phyloP scores from a whole-genome alignment of 2,113 vertebrate genomes.

The Salvelinus alpinus region DNA sequence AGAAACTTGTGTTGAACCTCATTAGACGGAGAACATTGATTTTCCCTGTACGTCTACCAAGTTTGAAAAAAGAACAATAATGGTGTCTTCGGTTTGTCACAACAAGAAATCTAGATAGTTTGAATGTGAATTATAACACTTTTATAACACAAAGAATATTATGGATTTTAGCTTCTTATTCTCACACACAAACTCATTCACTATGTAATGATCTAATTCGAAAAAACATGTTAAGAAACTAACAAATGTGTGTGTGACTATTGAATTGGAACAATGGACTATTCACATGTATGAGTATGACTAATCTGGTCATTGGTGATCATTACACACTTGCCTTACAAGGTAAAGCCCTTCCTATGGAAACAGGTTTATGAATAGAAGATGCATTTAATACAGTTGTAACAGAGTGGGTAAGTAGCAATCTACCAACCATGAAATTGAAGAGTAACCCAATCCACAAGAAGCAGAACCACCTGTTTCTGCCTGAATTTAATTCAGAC shows the following conservation, averaged over 20 bases:
- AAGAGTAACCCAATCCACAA: conserved; percentile 38
- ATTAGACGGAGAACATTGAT: conserved; percentile 26
- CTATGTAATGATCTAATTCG: too few relatives aligned
- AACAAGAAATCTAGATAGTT: too few relatives aligned
- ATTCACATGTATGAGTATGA: background rate
- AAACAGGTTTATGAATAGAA: conserved; percentile 6
- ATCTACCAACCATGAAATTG: conserved; percentile 48
- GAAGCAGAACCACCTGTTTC: conserved; percentile 58
- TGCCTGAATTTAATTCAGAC: conserved; percentile 37
- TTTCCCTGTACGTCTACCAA: too few relatives aligned
- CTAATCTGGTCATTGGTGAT: background rate
- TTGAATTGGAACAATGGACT: background rate
- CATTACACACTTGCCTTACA: background rate
- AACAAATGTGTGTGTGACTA: background rate
- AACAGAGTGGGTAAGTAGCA: conserved; percentile 25
- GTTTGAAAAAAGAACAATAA: too few relatives aligned
- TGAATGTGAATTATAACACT: too few relatives aligned
- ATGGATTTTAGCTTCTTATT: too few relatives aligned
- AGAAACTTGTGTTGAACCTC: conserved; percentile 30
- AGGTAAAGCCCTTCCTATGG: background rate
- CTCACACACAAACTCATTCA: too few relatives aligned
- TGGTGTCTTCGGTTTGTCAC: too few relatives aligned
- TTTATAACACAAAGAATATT: background rate
- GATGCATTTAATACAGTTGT: conserved; percentile 17
- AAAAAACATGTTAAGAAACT: background rate